Base-by-base conservation (phyloP, 2,113 vertebrate genomes). In the Rhinoderma darwinii region DNA sequence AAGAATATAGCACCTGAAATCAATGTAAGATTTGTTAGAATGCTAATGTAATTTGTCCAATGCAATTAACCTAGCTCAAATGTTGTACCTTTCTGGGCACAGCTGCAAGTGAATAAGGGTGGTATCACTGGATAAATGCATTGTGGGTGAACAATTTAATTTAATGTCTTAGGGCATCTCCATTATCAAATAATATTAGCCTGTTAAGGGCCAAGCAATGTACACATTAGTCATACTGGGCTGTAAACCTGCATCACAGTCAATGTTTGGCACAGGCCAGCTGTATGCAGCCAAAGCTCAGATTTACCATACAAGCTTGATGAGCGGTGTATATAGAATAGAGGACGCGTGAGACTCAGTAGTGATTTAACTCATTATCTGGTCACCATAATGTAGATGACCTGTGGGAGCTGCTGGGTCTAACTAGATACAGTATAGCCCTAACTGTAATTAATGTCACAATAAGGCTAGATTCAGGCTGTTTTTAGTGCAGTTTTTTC, bases 1-100 rank as follows among this genome's bases (percentile, higher is more conserved):
- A 41, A 25, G 10, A 72, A 72, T 72, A 72, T 72, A 72, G 68
- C 68, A 72, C 68, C 68, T 72, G 68, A 72, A 39, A 41, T 72
- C 68, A 72, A 72, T 72, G 68, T 72, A 25, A 22, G 41, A 72
- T 72, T 22, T 72, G 20, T 72, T 72, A 39, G 35, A 41, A 41
- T 25, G 35, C 68, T 72, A 72, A 72, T 72, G 18, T 25, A 72
- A 72, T 72, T 41, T 41, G 68, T 37, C 37, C 35, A 72, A 25
- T 35, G 75, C 44, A 77, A 30, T 77, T 77, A 77, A 27, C n/a
- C 12, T 47, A 30, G 44, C 6, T 77, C 2, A 44, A 27, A 47
- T n/a, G 27, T 9, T 44, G 74, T 50, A 15, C 74, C 47, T 76
- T 47, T 51, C 47, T 51, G 75, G 47, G 25, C 25, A 50, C 75